Base-by-base conservation (phyloP, 2,113 vertebrate species). In the Spea bombifrons region DNA sequence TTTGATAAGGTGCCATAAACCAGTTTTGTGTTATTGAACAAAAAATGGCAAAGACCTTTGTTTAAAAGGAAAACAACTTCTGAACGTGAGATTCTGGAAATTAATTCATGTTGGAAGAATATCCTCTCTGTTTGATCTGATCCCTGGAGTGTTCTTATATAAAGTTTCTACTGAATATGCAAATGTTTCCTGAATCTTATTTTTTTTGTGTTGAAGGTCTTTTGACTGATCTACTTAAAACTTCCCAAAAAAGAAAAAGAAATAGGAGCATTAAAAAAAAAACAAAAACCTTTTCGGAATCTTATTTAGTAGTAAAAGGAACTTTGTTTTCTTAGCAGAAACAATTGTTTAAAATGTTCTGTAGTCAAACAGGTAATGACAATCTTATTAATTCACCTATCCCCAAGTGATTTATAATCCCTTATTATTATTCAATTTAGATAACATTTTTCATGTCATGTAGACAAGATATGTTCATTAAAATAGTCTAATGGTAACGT, bases 141-240 rank as follows among this genome's bases (percentile, higher is more conserved):
- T 80, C 78, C 78, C 78, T 45, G 64, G 71, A 74, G 78, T 80
- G 78, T 80, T 80, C 78, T 80, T 80, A 73, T 80, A 80, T 80
- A 80, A 80, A 80, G 78, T 80, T 73, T 66, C 78, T 80, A 44
- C 78, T 80, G 78, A 74, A 80, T 80, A 80, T 80, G 78, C 78
- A 80, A 80, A 74, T 80, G 50, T 80, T 74, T 80, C 64, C 71
- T 80, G 78, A 59, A 67, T 80, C 77, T 80, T 80, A 71, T 73
- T 73, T 73, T 74, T 64, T 80, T 74, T 12, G 52, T 80, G 71
- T 80, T 73, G 63, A 80, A 73, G 78, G 73, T 80, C 71, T 59
- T 80, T 80, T 73, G 78, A 74, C 78, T 80, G 78, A 74, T 79
- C 77, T 73, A 79, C 61, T 73, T 79, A 73, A 79, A 73, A 73